These are phyloP conservation scores for Sinopyrophorus schimmeli DNA, from an alignment of 2,888 invertebrate species.

Conservation along the genomic window DNA sequence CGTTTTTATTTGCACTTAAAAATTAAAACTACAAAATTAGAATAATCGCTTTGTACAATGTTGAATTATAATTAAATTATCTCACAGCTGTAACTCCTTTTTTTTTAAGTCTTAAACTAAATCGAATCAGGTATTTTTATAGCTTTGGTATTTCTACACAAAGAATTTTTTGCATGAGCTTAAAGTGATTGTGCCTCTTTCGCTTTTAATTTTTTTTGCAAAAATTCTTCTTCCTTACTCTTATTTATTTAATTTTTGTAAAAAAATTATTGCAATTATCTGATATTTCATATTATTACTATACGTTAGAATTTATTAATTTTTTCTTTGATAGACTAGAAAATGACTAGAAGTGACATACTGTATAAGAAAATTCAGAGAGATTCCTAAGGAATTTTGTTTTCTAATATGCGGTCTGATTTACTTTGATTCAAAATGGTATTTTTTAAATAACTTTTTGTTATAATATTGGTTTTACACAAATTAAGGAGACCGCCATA, in stretches of 20 bases:
- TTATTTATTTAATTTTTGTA: constrained; percentile 29
- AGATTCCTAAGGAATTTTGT: neutral
- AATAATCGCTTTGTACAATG: constrained; percentile 11
- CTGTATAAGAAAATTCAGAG: neutral
- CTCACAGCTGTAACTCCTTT: constrained; percentile 10
- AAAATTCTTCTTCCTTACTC: constrained; percentile 16
- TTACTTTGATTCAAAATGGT: neutral
- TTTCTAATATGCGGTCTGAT: neutral
- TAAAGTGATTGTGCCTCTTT: constrained; percentile 51
- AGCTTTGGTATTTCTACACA: neutral
- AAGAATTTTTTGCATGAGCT: constrained; percentile 8
- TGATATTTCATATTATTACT: constrained; percentile 50
- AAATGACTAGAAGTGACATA: constrained; percentile 38
- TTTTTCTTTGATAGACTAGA: constrained; percentile 30
- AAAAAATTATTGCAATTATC: constrained; percentile 48
- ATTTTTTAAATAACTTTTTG: neutral
- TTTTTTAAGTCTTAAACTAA: constrained; percentile 1
- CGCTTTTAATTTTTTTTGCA: constrained; percentile 24
- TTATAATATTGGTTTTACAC: no score
- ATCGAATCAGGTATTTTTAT: neutral
- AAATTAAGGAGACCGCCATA: constrained; percentile 20
- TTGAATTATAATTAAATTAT: constrained; percentile 1
- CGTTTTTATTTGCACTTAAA: constrained; percentile 4
- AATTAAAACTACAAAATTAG: constrained; percentile 1
- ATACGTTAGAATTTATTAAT: constrained; percentile 39